These are phyloP conservation scores for Axea sp. DNA, from an alignment of 2,888 invertebrate genomes.

Conservation along the genomic window DNA sequence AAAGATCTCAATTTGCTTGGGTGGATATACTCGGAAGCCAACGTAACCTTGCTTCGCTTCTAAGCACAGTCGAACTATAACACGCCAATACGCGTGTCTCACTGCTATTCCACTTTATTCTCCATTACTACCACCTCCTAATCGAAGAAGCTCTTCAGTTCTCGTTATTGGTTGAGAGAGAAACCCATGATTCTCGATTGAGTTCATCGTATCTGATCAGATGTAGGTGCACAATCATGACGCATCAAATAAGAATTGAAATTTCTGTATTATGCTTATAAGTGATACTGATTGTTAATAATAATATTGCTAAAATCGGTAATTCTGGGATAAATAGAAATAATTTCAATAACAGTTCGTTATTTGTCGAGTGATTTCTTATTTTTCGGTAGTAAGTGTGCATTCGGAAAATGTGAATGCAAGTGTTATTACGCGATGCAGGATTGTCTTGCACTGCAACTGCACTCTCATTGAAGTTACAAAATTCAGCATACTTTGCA, in stretches of 20 bases:
- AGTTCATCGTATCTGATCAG: slow-evolving; percentile 42
- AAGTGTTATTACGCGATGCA: no score
- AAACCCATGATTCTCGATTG: slow-evolving; percentile 37
- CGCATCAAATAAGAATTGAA: background rate
- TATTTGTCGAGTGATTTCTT: no score
- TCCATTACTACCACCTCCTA: slow-evolving; percentile 59
- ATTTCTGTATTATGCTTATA: slow-evolving; percentile 7
- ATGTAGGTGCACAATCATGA: slow-evolving; percentile 25
- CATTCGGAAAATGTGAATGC: no score
- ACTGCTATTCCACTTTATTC: slow-evolving; percentile 72
- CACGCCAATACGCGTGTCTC: slow-evolving; percentile 75
- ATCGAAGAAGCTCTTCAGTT: slow-evolving; percentile 62
- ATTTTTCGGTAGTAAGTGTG: no score
- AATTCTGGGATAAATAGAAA: no score
- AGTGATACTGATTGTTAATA: no score
- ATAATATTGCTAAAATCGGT: no score
- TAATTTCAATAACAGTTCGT: no score
- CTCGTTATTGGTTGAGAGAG: slow-evolving; percentile 52
- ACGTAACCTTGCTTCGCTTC: slow-evolving; percentile 68
- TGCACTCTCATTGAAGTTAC: no score
- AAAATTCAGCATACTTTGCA: no score
- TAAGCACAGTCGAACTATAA: slow-evolving; percentile 68
- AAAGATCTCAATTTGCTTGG: slow-evolving; percentile 71
- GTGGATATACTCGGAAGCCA: slow-evolving; percentile 71
- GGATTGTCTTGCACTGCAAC: no score